Evolutionary conservation across 2,888 invertebrate species (phyloP).

Genomic region (Steinernema hermaphroditum): DNA sequence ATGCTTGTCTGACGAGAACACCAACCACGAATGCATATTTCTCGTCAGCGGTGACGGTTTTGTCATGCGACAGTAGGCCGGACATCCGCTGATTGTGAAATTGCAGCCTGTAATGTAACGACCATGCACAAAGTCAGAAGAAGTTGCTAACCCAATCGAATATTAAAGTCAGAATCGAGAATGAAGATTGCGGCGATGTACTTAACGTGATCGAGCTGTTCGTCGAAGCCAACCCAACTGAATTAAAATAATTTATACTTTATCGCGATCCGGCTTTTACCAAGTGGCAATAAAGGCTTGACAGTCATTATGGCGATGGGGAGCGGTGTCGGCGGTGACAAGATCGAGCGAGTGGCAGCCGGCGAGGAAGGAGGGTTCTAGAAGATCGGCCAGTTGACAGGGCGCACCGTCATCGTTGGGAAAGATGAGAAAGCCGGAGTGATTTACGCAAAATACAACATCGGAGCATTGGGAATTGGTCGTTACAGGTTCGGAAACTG

Average conservation of each 20-base stretch:
- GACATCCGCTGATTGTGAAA: neutral
- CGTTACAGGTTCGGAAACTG: neutral
- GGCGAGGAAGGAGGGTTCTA: neutral
- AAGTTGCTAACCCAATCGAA: neutral
- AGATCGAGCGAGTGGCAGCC: conserved; percentile 35
- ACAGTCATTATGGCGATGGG: neutral
- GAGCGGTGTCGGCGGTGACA: conserved; percentile 37
- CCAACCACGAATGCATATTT: conserved; percentile 4
- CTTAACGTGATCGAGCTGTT: conserved; percentile 36
- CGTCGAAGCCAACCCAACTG: conserved; percentile 46
- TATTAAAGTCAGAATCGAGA: neutral
- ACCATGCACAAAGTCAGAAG: neutral
- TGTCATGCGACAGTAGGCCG: neutral
- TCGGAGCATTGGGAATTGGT: neutral
- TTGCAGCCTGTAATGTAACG: neutral
- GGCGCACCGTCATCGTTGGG: neutral
- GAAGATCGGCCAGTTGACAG: neutral
- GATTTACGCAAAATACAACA: neutral
- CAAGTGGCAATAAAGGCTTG: conserved; percentile 44
- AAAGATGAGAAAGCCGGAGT: conserved; percentile 3
- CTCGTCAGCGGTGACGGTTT: neutral
- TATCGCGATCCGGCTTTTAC: conserved; percentile 28
- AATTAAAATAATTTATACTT: conserved; percentile 31
- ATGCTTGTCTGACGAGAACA: neutral
- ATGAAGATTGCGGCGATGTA: conserved; percentile 45